phyloP scores from a whole-genome alignment of 2,888 invertebrate genomes.

The Tricholauxania praeusta region DNA sequence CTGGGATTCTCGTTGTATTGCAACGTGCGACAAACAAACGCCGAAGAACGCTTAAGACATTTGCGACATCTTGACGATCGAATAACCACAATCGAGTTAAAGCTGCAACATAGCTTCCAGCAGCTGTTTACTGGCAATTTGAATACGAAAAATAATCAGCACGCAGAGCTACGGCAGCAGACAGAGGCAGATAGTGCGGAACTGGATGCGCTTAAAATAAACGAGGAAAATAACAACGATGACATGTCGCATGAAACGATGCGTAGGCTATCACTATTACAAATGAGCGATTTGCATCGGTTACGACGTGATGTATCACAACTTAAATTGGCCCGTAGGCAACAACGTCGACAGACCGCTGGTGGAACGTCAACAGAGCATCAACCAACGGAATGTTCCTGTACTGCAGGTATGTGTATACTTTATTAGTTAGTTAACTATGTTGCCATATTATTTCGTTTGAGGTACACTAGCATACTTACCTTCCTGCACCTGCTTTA shows the following conservation, averaged over 20 bases:
- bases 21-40: constrained; percentile 64
- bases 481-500: too few species aligned
- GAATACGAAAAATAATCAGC: constrained; percentile 31
- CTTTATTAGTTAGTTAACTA: constrained; percentile 6
- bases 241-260: constrained; percentile 59
- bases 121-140: constrained; percentile 42
- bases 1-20: constrained; percentile 66
- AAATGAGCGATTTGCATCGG: constrained; percentile 65
- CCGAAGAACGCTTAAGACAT: constrained; percentile 63
- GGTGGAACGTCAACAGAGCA: constrained; percentile 45
- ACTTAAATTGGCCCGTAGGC: constrained; percentile 64
- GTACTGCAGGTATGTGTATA: constrained; percentile 76
- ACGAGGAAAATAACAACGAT: constrained; percentile 38
- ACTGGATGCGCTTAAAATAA: constrained; percentile 29
- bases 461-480: neutral
- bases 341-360: constrained; percentile 63
- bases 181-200: constrained; percentile 24
- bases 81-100: constrained; percentile 62
- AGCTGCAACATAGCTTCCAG: constrained; percentile 50
- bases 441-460: neutral
- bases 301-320: constrained; percentile 67
- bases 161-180: constrained; percentile 38
- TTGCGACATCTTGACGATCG: constrained; percentile 66
- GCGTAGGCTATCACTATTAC: constrained; percentile 54
- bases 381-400: constrained; percentile 72